Conservation (phyloP, 1,140 invertebrate genomes). For the Papilio polytes region DNA sequence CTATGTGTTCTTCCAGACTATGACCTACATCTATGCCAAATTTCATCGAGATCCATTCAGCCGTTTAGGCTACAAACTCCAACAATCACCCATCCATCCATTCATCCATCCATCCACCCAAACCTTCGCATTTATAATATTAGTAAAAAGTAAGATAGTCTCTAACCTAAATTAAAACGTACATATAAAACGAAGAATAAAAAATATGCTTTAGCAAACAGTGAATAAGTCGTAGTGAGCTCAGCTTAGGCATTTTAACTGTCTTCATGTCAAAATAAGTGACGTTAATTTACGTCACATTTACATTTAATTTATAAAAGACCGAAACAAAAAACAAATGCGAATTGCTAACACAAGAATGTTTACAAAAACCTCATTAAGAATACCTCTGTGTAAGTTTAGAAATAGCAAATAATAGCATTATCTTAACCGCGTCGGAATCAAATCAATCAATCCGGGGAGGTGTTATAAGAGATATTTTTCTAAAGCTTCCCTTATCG, state of each 20-base stretch:
- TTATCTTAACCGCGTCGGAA: slow-evolving; percentile 27
- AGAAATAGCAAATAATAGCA: slow-evolving; percentile 34
- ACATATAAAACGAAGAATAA: not conserved
- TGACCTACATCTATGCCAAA: no score
- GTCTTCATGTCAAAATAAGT: not conserved
- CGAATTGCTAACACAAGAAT: not conserved
- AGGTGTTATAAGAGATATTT: slow-evolving; percentile 69
- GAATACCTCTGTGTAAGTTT: not conserved
- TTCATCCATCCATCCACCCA: no score
- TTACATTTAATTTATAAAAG: slow-evolving; percentile 12
- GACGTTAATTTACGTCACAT: not conserved
- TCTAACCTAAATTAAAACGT: not conserved
- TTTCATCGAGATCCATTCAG: no score
- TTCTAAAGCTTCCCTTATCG: slow-evolving; percentile 75
- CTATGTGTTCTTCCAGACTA: no score
- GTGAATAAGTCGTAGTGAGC: not conserved
- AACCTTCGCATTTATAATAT: no score
- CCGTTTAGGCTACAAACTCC: no score
- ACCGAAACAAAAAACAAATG: not conserved
- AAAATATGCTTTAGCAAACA: not conserved
- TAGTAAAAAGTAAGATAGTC: no score
- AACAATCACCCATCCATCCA: no score
- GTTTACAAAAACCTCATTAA: not conserved
- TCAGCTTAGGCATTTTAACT: not conserved
- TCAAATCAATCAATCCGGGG: slow-evolving; percentile 61